Evolutionary conservation across 2,888 invertebrate genomes (phyloP), one percentile per base, ranked within the genome.

Genomic region (Antitype chi): DNA sequence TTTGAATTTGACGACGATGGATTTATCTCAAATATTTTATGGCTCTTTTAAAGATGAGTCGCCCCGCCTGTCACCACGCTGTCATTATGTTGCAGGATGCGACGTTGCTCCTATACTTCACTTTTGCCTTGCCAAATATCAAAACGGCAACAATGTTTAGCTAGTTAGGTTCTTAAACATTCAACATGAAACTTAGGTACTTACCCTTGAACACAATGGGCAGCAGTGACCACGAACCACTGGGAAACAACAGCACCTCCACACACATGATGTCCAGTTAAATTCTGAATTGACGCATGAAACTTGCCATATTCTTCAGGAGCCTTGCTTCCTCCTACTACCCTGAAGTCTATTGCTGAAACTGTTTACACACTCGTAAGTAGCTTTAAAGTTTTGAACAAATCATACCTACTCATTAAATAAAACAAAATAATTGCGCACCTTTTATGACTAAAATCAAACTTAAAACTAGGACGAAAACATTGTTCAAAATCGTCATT

Each of bases 281-380:
- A 73, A 82, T 96, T 96, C 88, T 96, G 96, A 49, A 96, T 89
- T 1, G 96, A 96, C 0, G 92, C 95, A 76, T 96, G 95, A 85
- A 94, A 95, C 73, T 87, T 89, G 5, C 94, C 95, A 78, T 90
- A 94, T 55, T 90, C 83, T 17, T 83, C 60, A 17, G 94, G 94
- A 8, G 94, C 94, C 79, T 90, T 90, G n/a, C 80, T 70, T 25
- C 96, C 96, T 32, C 96, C 96, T 25, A 96, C 87, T 67, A 96
- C 88, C 75, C 93, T 91, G n/a, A 85, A 68, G 47, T 84, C 49
- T n/a, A 84, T 85, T 57, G 89, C 92, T 92, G 84, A 88, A 91
- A 90, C 83, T 88, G 55, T 70, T 68, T 9, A 77, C 52, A 78
- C 67, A 76, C 66, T 74, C 13, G n/a, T 74, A 25, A 81, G 4